Base-by-base conservation (phyloP, 1,140 invertebrate species). In the Tetraneura akinire region DNA sequence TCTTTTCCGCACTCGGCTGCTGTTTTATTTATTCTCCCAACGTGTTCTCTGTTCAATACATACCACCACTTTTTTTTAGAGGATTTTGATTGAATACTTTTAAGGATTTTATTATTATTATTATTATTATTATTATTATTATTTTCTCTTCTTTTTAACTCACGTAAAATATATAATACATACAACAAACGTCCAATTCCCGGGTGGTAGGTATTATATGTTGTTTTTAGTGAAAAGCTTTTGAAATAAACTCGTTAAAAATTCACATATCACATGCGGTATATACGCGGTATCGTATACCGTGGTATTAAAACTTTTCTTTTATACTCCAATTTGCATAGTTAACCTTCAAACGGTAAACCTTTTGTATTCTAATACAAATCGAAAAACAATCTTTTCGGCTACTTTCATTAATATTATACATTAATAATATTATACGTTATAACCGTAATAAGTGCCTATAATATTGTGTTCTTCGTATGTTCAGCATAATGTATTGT, bases 221-320 rank as follows among this genome's bases (percentile, higher is more conserved):
- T 71, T 51, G 23, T 71, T 71, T 71, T 71, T 51, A 9, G 68
- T 23, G 32, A 71, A 71, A n/a, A 71, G 47, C 68, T 71, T 71
- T 71, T 71, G 68, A 29, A 51, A 71, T 71, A 71, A 71, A 71
- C 68, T 71, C 68, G 68, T 71, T 71, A 71, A 71, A 70, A 71
- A 71, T 71, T 71, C 68, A 51, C 26, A 51, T 71, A 10, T 16
- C 1, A 71, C 68, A 53, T 53, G 45, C 11, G 45, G 45, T 47
- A 47, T n/a, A n/a, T n/a, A 18, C 18, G n/a, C 18, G 18, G n/a
- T 53, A 18, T 8, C 68, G n/a, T 23, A 45, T 32, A 29, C 68
- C 0, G 9, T 29, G 45, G 47, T 49, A 71, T 51, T 18, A 11
- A 71, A 71, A 71, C 16, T 71, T 29, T 47, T 21, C 26, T 23